Evolutionary conservation across 2,113 vertebrate species (phyloP).

Genomic region (Grammomys dolichurus): DNA sequence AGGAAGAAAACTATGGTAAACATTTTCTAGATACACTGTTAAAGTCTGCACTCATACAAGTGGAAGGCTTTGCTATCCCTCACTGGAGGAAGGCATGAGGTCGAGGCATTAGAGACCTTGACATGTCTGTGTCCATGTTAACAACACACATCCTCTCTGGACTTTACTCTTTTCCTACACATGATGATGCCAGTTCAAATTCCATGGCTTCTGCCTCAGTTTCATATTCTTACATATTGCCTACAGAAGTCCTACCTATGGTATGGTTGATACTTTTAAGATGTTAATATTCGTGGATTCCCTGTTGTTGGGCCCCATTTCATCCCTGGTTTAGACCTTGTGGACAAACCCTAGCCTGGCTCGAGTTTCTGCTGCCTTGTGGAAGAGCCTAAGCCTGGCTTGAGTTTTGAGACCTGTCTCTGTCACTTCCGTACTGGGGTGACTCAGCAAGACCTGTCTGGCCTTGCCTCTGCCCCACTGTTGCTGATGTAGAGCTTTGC

Average conservation of each 20-base stretch:
- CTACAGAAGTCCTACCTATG: background rate
- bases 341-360: too few relatives aligned
- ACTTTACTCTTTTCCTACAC: background rate
- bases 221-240: background rate
- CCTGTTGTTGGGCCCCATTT: background rate
- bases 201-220: background rate
- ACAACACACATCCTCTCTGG: background rate
- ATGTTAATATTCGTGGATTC: background rate
- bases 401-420: too few relatives aligned
- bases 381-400: too few relatives aligned
- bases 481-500: too few relatives aligned
- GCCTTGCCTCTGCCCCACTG: too few relatives aligned
- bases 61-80: background rate
- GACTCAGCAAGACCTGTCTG: too few relatives aligned
- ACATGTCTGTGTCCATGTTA: background rate
- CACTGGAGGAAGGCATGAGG: background rate
- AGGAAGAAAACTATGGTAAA: background rate
- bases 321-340: too few relatives aligned
- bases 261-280: background rate
- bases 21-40: background rate
- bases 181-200: background rate
- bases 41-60: background rate
- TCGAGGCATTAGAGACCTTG: background rate
- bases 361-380: too few relatives aligned
- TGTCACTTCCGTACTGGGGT: too few relatives aligned